phyloP scores from a whole-genome alignment of 2,888 invertebrate species.

The Crossocerus cetratus region DNA sequence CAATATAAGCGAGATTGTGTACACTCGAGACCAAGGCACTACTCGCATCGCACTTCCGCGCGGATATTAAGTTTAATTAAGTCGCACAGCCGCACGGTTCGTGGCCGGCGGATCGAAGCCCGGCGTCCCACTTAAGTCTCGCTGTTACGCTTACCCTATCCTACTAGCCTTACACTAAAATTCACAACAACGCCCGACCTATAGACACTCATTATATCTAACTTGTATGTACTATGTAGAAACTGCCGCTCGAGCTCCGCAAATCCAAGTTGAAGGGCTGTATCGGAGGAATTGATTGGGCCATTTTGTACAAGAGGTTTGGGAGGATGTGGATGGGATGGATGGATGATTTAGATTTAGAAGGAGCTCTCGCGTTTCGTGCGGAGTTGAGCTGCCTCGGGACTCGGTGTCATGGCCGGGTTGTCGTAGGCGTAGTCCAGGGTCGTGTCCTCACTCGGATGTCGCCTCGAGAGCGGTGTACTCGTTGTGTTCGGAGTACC shows the following conservation, averaged over 20 bases:
- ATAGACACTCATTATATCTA: neutral
- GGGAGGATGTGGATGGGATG: neutral
- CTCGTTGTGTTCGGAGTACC: slow-evolving; percentile 83
- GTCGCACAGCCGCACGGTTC: slow-evolving; percentile 69
- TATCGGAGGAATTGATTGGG: neutral
- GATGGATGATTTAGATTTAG: slow-evolving; percentile 48
- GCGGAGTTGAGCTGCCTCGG: slow-evolving; percentile 69
- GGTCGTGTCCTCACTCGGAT: slow-evolving; percentile 88
- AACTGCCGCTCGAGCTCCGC: neutral
- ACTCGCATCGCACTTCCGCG: slow-evolving; percentile 6
- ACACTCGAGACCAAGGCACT: neutral
- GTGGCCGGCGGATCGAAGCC: slow-evolving; percentile 41
- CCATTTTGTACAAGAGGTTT: neutral
- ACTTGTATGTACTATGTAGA: neutral
- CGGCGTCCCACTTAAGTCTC: slow-evolving; percentile 6
- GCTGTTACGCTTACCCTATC: slow-evolving; percentile 13
- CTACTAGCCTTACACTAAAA: neutral
- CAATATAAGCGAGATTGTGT: slow-evolving; percentile 1
- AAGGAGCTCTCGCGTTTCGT: slow-evolving; percentile 72
- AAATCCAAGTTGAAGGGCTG: neutral
- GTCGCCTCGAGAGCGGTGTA: slow-evolving; percentile 84
- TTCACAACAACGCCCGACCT: neutral
- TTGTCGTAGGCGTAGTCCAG: slow-evolving; percentile 89
- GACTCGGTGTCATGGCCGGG: slow-evolving; percentile 84
- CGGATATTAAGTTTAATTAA: slow-evolving; percentile 56